These are phyloP conservation scores for Drosophila triauraria DNA, from an alignment of 1,140 invertebrate genomes.

Conservation along the genomic window DNA sequence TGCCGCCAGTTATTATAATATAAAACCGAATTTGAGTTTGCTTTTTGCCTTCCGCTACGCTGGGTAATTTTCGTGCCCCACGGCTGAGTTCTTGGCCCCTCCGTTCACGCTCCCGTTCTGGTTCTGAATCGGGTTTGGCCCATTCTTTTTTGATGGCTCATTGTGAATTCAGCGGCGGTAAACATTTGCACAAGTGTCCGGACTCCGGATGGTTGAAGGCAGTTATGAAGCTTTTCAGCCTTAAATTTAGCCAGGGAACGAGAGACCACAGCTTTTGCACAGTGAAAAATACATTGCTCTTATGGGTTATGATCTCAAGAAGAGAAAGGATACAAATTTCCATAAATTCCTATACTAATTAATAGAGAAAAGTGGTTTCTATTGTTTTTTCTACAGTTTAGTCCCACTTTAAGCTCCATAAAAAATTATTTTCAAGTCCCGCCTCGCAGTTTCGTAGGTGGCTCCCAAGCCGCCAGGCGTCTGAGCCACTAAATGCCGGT, in stretches of 20 bases:
- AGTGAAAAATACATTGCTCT: neutral
- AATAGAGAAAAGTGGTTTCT: too few relatives aligned
- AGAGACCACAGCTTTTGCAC: neutral
- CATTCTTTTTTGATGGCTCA: constrained; percentile 50
- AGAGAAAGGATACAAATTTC: neutral
- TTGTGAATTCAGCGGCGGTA: constrained; percentile 77
- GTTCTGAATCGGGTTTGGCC: constrained; percentile 23
- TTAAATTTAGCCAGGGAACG: constrained; percentile 12
- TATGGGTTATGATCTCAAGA: neutral
- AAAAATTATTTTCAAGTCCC: neutral
- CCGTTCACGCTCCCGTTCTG: constrained; percentile 16
- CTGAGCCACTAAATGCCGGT: constrained; percentile 40
- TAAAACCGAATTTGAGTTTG: constrained; percentile 64
- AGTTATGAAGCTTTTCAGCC: constrained; percentile 31
- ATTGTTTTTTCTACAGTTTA: neutral
- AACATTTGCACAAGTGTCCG: constrained; percentile 80
- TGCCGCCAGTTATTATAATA: constrained; percentile 65
- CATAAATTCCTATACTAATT: neutral
- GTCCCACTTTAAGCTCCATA: neutral
- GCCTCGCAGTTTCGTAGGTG: constrained; percentile 3
- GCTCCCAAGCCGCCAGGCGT: neutral
- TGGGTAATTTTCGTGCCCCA: constrained; percentile 47
- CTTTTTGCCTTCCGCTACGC: constrained; percentile 68
- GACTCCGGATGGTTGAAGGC: constrained; percentile 41
- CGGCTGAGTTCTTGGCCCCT: constrained; percentile 34